A percentile compares a stretch with the other conserved stretches of the same genome.
Evolutionary conservation across 1,140 invertebrate species (phyloP).

Genomic region (Scaptodrosophila lebanonensis): DNA sequence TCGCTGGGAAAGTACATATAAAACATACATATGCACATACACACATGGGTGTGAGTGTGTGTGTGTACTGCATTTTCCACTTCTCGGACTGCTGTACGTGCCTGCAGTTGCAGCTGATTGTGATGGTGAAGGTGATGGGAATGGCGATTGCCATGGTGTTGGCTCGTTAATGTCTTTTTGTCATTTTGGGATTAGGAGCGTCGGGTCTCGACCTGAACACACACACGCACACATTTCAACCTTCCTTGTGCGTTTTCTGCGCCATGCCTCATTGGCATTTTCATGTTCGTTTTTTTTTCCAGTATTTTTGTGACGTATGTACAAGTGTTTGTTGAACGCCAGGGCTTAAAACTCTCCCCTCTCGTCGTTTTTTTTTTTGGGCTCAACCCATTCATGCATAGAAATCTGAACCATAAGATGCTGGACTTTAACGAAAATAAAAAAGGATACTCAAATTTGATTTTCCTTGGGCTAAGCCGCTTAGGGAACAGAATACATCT

Average conservation of each 20-base stretch:
- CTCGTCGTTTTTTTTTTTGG: too few relatives aligned
- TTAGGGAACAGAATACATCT: conserved; percentile 20
- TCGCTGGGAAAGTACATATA: not conserved
- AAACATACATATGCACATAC: not conserved
- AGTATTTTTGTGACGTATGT: too few relatives aligned
- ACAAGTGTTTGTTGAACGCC: too few relatives aligned
- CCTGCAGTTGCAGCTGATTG: conserved; percentile 32
- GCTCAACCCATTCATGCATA: too few relatives aligned
- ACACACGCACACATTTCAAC: too few relatives aligned
- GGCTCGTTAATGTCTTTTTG: conserved; percentile 30
- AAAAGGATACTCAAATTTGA: conserved; percentile 39
- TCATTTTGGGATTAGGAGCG: conserved; percentile 44
- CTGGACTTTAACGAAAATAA: conserved; percentile 5
- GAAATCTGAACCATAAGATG: too few relatives aligned
- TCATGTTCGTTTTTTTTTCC: too few relatives aligned
- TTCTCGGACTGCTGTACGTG: conserved; percentile 10
- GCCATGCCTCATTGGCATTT: conserved; percentile 30
- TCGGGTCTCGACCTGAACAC: too few relatives aligned
- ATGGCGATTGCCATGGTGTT: too few relatives aligned
- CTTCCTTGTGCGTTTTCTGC: conserved; percentile 13
- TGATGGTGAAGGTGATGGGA: too few relatives aligned
- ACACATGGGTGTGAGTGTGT: too few relatives aligned
- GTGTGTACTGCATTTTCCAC: conserved; percentile 1
- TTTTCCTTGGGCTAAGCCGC: conserved; percentile 41
- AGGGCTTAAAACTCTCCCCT: too few relatives aligned